Percentiles rank a stretch among this genome's conserved stretches.
Conservation (phyloP, 2,797 vertebrate species). For the Dendrocincla fuliginosa region DNA sequence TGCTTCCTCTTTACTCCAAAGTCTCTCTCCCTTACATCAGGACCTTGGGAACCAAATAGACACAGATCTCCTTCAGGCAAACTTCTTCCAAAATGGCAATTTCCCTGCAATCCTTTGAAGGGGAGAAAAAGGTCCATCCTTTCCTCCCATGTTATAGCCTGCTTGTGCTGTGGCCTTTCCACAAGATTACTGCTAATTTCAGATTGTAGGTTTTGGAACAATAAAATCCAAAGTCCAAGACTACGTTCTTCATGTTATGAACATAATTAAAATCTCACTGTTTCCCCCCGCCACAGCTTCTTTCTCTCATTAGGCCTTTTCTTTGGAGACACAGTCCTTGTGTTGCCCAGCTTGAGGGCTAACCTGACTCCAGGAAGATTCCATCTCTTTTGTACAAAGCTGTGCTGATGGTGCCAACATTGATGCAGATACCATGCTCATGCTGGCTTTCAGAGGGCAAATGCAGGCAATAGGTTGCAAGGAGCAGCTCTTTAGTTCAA, state of each 20-base stretch:
- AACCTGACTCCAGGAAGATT: background rate
- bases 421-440: background rate
- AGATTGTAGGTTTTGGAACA: background rate
- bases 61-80: background rate
- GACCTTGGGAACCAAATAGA: background rate
- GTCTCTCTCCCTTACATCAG: background rate
- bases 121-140: background rate
- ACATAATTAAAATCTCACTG: background rate
- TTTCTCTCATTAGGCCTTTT: background rate
- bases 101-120: background rate
- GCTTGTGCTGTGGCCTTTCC: background rate
- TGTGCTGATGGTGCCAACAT: background rate
- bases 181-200: background rate
- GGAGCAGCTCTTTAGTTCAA: background rate
- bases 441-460: background rate
- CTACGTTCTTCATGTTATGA: background rate
- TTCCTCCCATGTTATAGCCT: background rate
- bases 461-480: background rate
- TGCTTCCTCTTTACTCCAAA: background rate
- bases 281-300: background rate
- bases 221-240: background rate
- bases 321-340: background rate
- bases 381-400: background rate
- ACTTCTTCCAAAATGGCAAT: background rate
- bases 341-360: background rate